Base-by-base conservation (phyloP, 2,888 invertebrate species). In the Apotomis betuletana region DNA sequence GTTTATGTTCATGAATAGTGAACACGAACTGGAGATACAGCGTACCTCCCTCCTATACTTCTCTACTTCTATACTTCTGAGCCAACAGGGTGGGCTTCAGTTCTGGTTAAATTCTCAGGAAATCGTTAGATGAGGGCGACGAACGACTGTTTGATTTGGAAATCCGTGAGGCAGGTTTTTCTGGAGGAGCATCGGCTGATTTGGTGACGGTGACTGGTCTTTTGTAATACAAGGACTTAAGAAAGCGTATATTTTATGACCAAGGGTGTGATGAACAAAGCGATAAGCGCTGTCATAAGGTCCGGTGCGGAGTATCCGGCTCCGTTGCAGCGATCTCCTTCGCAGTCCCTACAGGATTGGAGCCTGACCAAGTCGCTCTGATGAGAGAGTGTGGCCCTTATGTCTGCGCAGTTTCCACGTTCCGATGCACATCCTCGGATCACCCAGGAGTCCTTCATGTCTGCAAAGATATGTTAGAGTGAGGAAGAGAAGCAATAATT, bases 381-480 rank as follows among this genome's bases (percentile, higher is more conserved):
- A 0, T 75, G 67, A 0, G 77, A 74, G 59, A 87, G 87, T 0
- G 85, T 80, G 58, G 76, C 80, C 57, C 73, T 79, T 55, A 92
- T 85, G 5, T 92, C 90, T 0, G 76, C 77, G 73, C 92, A 92
- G 0, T 85, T 79, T 0, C 90, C 90, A 63, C 86, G 81, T 49
- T 89, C 91, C 0, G 89, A 81, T 4, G 85, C 85, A 64, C 92
- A 92, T 3, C 90, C 91, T 9, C 92, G 84, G 4, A 90, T 80
- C 73, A 81, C 81, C 84, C 87, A 86, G 0, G 86, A 78, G 5
- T 78, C 81, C 6, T 83, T 80, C 79, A 85, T 79, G 76, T 87
- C 91, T 91, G 81, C 15, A 82, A 80, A 3, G 49, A 49, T 9
- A 9, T 49, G 10, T 9, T 9, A 9, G 9, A 10, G 49, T 10